Evolutionary conservation across 2,797 vertebrate species (phyloP).

Genomic region (Poecilia picta): DNA sequence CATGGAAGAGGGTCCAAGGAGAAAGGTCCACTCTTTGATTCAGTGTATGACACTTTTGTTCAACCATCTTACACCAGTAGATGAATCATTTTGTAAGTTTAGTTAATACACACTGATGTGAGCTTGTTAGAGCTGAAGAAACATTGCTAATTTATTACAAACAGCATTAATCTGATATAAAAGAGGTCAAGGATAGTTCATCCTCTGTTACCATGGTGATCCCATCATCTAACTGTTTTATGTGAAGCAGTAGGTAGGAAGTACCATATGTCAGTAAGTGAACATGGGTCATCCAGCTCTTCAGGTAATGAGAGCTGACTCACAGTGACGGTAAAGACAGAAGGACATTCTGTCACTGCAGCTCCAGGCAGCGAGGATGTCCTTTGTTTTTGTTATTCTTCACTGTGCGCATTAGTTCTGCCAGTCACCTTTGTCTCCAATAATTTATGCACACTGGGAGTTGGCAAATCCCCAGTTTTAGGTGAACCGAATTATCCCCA

Average conservation of each 20-base stretch:
- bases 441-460: neutral
- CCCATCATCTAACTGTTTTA: constrained; percentile 8
- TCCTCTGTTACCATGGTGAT: constrained; percentile 39
- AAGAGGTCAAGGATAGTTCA: constrained; percentile 33
- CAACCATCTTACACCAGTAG: neutral
- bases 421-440: constrained; percentile 30
- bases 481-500: constrained; percentile 49
- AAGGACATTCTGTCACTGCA: constrained; percentile 61
- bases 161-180: constrained; percentile 7
- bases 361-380: constrained; percentile 59
- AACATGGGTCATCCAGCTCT: constrained; percentile 30
- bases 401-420: constrained; percentile 51
- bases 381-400: constrained; percentile 68
- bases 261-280: constrained; percentile 48
- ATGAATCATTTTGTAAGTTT: neutral
- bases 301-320: constrained; percentile 70
- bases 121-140: neutral
- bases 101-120: neutral
- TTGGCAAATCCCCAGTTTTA: constrained; percentile 45
- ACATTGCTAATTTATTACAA: neutral
- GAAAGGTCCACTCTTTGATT: neutral
- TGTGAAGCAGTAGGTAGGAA: constrained; percentile 45
- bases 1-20: constrained; percentile 16
- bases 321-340: constrained; percentile 62
- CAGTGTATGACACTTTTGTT: neutral